Evolutionary conservation across 2,797 vertebrate genomes (phyloP).

Genomic region (Geotrypetes seraphini): DNA sequence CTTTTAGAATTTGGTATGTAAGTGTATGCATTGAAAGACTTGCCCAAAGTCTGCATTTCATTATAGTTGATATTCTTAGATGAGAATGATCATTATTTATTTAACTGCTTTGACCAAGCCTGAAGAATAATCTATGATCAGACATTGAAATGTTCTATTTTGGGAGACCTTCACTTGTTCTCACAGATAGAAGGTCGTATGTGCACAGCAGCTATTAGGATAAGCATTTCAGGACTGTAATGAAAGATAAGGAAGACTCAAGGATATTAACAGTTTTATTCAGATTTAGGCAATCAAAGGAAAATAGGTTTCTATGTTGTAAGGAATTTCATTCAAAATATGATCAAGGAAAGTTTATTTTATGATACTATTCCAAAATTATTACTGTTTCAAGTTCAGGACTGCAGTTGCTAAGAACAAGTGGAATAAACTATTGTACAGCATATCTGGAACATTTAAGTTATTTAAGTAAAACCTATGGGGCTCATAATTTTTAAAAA

Average conservation of each 20-base stretch:
- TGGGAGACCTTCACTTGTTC: constrained; percentile 35
- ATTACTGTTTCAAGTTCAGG: not conserved
- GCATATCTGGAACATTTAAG: not conserved
- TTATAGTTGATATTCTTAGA: constrained; percentile 16
- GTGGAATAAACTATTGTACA: not conserved
- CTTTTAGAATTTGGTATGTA: too few species aligned
- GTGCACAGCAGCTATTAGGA: constrained; percentile 17
- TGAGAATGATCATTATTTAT: constrained; percentile 20
- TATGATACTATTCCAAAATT: not conserved
- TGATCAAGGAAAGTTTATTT: too few species aligned
- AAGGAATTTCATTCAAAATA: constrained; percentile 1
- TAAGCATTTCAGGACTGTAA: not conserved
- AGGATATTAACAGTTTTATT: not conserved
- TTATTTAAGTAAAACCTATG: not conserved
- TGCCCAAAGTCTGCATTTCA: constrained; percentile 8
- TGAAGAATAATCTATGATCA: constrained; percentile 27
- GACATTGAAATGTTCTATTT: constrained; percentile 27
- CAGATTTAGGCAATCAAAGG: not conserved
- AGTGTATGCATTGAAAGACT: constrained; percentile 8
- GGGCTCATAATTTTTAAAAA: too few species aligned
- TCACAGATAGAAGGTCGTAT: constrained; percentile 22
- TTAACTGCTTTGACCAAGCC: constrained; percentile 10
- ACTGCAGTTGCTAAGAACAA: not conserved
- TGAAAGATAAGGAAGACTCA: not conserved
- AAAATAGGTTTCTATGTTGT: not conserved